A percentile compares a stretch with the other conserved stretches of the same genome.
Evolutionary conservation across 2,888 invertebrate genomes (phyloP).

Genomic region (Phaedon cochleariae): DNA sequence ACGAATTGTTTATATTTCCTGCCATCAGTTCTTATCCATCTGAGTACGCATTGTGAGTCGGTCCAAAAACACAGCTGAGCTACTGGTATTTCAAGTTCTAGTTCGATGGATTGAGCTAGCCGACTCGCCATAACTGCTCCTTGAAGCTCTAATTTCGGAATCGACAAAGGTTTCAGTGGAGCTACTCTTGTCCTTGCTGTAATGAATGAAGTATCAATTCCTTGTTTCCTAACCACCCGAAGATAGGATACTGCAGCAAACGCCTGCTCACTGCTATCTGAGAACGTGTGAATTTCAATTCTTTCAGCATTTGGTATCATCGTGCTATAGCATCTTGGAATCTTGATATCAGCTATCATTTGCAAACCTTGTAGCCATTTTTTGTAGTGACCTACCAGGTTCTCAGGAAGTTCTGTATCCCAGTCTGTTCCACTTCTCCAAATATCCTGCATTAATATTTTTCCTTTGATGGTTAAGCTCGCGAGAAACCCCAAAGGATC

Average conservation of each 20-base stretch:
- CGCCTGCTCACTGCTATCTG: too few relatives aligned
- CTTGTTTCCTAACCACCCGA: too few relatives aligned
- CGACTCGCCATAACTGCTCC: background rate
- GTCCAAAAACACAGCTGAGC: conserved; percentile 40
- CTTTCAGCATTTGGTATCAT: background rate
- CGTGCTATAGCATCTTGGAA: background rate
- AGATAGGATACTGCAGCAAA: too few relatives aligned
- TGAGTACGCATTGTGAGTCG: conserved; percentile 46
- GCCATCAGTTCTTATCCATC: conserved; percentile 42
- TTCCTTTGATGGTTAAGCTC: background rate
- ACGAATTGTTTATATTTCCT: background rate
- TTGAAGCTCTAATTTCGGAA: too few relatives aligned
- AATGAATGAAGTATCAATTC: too few relatives aligned
- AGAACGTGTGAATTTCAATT: too few relatives aligned
- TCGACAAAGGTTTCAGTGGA: too few relatives aligned
- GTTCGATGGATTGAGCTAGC: conserved; percentile 27
- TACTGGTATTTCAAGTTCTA: conserved; percentile 32
- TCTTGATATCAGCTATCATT: background rate
- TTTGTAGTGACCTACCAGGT: background rate
- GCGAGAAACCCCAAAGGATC: background rate
- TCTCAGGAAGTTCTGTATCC: background rate
- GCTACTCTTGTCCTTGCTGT: too few relatives aligned
- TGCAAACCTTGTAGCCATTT: background rate
- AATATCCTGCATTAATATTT: background rate
- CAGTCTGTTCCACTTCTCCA: background rate